phyloP scores from a whole-genome alignment of 2,113 vertebrate species.

The Ovibos moschatus region DNA sequence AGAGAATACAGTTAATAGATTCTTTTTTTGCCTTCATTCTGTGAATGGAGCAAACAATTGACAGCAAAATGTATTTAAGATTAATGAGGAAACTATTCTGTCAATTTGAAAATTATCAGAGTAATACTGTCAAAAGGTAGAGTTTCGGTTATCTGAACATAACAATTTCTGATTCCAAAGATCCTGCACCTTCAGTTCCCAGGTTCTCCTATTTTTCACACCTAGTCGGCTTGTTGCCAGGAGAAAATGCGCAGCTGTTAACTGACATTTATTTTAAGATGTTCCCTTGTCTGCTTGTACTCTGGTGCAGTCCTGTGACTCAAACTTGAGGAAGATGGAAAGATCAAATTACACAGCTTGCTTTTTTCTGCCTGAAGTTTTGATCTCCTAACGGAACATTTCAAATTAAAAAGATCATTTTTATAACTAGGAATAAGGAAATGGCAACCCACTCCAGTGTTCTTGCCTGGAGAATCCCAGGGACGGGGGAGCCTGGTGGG shows the following conservation, averaged over 20 bases:
- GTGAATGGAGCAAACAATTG: neutral
- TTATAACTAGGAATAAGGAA: neutral
- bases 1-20: neutral
- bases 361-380: conserved; percentile 39
- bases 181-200: neutral
- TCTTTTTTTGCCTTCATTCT: neutral
- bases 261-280: conserved; percentile 44
- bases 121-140: neutral
- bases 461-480: no score
- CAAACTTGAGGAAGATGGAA: conserved; percentile 25
- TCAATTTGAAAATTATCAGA: neutral
- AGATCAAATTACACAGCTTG: conserved; percentile 43
- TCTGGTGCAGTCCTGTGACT: conserved; percentile 21
- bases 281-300: neutral
- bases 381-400: conserved; percentile 34
- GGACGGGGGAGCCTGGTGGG: no score
- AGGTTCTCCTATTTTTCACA: neutral
- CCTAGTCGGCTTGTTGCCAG: neutral
- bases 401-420: conserved; percentile 30
- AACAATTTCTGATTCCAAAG: neutral
- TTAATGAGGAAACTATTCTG: neutral
- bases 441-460: no score
- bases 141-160: neutral
- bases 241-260: neutral
- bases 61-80: neutral